phyloP scores from a whole-genome alignment of 2,888 invertebrate species.

The Catocala fraxini region DNA sequence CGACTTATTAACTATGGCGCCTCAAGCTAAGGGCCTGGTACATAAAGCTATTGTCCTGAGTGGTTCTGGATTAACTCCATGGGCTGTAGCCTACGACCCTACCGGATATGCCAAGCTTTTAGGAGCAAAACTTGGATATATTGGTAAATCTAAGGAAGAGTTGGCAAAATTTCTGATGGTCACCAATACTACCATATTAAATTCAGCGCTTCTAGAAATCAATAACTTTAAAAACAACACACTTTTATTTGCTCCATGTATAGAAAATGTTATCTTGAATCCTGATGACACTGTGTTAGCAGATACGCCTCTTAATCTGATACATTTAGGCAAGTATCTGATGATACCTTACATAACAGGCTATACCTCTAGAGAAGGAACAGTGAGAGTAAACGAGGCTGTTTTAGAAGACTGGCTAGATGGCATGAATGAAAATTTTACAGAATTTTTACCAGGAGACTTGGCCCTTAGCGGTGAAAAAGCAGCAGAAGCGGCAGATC shows the following conservation, averaged over 20 bases:
- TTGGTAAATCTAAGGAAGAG: conserved; percentile 53
- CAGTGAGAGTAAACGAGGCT: too few relatives aligned
- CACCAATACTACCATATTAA: conserved; percentile 61
- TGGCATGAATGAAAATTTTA: too few relatives aligned
- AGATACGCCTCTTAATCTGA: too few relatives aligned
- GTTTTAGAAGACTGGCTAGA: too few relatives aligned
- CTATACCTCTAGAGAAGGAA: too few relatives aligned
- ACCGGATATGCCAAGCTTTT: conserved; percentile 65
- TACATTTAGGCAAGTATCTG: too few relatives aligned
- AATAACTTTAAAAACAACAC: conserved; percentile 69
- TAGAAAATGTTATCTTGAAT: too few relatives aligned
- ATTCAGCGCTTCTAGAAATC: conserved; percentile 58
- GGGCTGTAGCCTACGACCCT: conserved; percentile 80
- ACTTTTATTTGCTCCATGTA: conserved; percentile 23
- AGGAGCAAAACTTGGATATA: conserved; percentile 66
- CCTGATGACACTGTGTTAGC: too few relatives aligned
- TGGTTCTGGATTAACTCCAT: conserved; percentile 76
- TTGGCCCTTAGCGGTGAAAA: too few relatives aligned
- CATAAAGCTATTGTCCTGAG: conserved; percentile 77
- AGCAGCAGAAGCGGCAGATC: too few relatives aligned
- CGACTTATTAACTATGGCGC: conserved; percentile 74
- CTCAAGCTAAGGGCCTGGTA: conserved; percentile 61
- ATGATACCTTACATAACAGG: too few relatives aligned
- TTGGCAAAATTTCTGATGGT: conserved; percentile 62
- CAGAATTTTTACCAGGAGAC: too few relatives aligned